Conservation (phyloP, 2,888 invertebrate genomes). For the Melipona bicolor region DNA sequence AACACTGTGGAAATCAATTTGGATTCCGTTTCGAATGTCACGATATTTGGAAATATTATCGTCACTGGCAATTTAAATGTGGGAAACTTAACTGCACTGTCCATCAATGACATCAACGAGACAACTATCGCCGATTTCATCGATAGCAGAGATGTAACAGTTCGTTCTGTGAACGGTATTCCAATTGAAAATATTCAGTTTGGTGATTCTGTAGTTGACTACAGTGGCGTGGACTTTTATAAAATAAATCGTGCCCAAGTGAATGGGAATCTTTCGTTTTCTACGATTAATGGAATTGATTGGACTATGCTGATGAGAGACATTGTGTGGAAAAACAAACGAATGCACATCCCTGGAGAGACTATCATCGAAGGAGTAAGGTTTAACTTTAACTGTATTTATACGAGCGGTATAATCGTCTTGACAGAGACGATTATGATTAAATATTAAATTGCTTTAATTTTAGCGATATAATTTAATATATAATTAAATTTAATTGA, state of each 20-base stretch:
- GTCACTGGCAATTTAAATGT: conserved; percentile 76
- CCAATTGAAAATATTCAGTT: conserved; percentile 75
- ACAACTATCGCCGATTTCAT: conserved; percentile 64
- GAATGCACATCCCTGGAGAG: conserved; percentile 80
- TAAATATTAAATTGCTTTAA: no score
- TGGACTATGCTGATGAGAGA: conserved; percentile 84
- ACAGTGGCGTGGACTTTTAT: conserved; percentile 67
- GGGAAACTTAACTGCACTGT: conserved; percentile 72
- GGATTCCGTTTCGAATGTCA: conserved; percentile 55
- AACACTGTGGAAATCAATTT: conserved; percentile 50
- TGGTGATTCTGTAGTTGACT: conserved; percentile 73
- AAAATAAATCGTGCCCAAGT: conserved; percentile 67
- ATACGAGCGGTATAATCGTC: no score
- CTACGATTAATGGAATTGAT: conserved; percentile 84
- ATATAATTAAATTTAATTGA: neutral
- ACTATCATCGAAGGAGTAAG: conserved; percentile 85
- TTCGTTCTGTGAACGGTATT: conserved; percentile 78
- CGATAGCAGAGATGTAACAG: conserved; percentile 65
- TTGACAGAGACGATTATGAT: no score
- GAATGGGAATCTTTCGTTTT: conserved; percentile 72
- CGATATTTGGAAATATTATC: conserved; percentile 79
- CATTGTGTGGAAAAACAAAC: conserved; percentile 84
- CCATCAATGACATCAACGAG: conserved; percentile 75
- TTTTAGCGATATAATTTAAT: conserved; percentile 17
- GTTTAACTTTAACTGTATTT: neutral